phyloP scores from a whole-genome alignment of 2,113 vertebrate species.

The Mugil cephalus region DNA sequence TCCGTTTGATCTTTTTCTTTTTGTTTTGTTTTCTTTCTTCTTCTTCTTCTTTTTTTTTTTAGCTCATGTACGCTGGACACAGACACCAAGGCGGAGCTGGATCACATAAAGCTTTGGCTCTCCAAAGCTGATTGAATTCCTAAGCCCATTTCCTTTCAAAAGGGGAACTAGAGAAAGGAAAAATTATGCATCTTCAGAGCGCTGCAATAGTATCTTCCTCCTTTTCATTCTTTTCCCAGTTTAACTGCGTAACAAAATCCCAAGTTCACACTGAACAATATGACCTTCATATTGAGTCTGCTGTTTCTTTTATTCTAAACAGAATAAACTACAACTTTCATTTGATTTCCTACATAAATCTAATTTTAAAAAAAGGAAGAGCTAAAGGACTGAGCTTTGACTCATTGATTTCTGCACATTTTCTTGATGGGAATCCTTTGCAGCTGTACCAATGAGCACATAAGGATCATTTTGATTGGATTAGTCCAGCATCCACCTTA shows the following conservation, averaged over 20 bases:
- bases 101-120: slow-evolving; percentile 59
- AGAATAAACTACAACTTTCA: slow-evolving; percentile 65
- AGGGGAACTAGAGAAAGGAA: slow-evolving; percentile 43
- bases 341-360: slow-evolving; percentile 67
- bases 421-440: slow-evolving; percentile 61
- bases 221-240: slow-evolving; percentile 60
- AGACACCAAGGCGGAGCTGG: slow-evolving; percentile 59
- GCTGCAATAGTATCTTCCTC: slow-evolving; percentile 32
- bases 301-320: slow-evolving; percentile 30
- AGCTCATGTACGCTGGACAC: slow-evolving; percentile 52
- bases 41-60: slow-evolving; percentile 52
- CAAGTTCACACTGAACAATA: slow-evolving; percentile 46
- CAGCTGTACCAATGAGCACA: slow-evolving; percentile 60
- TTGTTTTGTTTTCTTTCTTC: slow-evolving; percentile 50
- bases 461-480: slow-evolving; percentile 74
- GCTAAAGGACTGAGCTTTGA: slow-evolving; percentile 31
- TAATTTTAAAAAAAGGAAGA: slow-evolving; percentile 48
- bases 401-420: slow-evolving; percentile 70
- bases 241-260: slow-evolving; percentile 62
- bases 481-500: slow-evolving; percentile 54
- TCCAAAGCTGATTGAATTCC: slow-evolving; percentile 77
- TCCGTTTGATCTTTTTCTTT: slow-evolving; percentile 46
- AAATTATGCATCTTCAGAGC: slow-evolving; percentile 55
- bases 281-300: slow-evolving; percentile 46
- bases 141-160: slow-evolving; percentile 68